A percentile compares a stretch with the other conserved stretches of the same genome.
These are phyloP conservation scores for Beris chalybata DNA, from an alignment of 2,888 invertebrate species.

Conservation along the genomic window DNA sequence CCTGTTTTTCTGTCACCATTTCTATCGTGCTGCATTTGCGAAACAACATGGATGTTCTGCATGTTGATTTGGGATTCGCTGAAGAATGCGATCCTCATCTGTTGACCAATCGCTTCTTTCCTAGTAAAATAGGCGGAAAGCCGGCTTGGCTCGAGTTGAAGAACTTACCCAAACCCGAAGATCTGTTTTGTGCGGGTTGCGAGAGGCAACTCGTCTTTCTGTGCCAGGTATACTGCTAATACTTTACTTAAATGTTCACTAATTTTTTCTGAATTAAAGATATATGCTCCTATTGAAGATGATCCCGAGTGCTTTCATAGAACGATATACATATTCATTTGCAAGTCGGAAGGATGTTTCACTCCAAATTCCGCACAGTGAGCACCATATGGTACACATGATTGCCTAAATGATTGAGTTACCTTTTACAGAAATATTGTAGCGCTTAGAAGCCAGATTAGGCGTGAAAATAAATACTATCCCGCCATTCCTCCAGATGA, in stretches of 20 bases:
- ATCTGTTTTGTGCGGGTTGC: constrained; percentile 74
- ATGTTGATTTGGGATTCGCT: constrained; percentile 78
- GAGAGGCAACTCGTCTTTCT: constrained; percentile 74
- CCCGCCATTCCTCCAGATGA: constrained; percentile 71
- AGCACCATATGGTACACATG: constrained; percentile 30
- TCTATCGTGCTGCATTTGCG: not conserved
- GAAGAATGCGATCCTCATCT: constrained; percentile 67
- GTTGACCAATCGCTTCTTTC: constrained; percentile 83
- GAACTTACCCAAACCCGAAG: constrained; percentile 66
- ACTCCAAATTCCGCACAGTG: constrained; percentile 58
- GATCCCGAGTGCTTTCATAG: constrained; percentile 78
- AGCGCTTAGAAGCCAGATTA: constrained; percentile 79
- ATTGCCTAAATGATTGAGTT: not conserved
- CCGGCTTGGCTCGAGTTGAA: constrained; percentile 89
- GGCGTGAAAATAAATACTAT: constrained; percentile 77
- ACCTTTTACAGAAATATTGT: constrained; percentile 62
- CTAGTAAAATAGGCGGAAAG: constrained; percentile 92
- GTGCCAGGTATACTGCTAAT: constrained; percentile 65
- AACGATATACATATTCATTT: constrained; percentile 84
- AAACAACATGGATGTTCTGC: constrained; percentile 39
- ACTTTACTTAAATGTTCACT: not conserved
- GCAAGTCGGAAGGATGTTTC: constrained; percentile 74
- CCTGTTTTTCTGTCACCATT: no score
- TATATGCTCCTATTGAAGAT: constrained; percentile 85
- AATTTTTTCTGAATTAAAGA: constrained; percentile 48